A percentile compares a stretch with the other conserved stretches of the same genome.
Conservation (phyloP, 2,113 vertebrate genomes). For the Etia nguti region DNA sequence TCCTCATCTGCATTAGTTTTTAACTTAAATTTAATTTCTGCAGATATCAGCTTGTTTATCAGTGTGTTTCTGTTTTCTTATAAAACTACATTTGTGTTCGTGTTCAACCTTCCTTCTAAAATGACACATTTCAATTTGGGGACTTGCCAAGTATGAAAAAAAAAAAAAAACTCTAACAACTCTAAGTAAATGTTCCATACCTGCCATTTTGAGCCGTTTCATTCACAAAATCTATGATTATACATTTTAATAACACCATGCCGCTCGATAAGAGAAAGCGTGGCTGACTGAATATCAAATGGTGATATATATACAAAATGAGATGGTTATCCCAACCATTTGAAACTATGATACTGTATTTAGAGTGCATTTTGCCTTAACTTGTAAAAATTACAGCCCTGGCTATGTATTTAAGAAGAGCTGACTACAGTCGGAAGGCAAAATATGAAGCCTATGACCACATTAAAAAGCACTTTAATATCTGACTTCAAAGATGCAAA, state of each 20-base stretch:
- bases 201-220: constrained; percentile 58
- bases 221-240: constrained; percentile 75
- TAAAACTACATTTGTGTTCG: constrained; percentile 1
- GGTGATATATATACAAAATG: constrained; percentile 61
- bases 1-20: background rate
- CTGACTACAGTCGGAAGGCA: constrained; percentile 62
- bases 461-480: constrained; percentile 77
- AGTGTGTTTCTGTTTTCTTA: background rate
- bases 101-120: background rate
- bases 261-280: constrained; percentile 43
- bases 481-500: constrained; percentile 71
- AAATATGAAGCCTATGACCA: constrained; percentile 69
- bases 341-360: constrained; percentile 79
- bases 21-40: background rate
- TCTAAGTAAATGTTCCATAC: constrained; percentile 47
- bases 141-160: constrained; percentile 15
- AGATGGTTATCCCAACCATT: constrained; percentile 59
- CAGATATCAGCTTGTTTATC: constrained; percentile 7
- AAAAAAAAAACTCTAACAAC: background rate
- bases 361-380: constrained; percentile 77
- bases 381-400: constrained; percentile 78
- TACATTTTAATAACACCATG: constrained; percentile 70
- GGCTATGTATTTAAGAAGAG: constrained; percentile 71
- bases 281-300: constrained; percentile 61
- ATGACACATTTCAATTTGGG: constrained; percentile 21